Base-by-base conservation (phyloP, 2,888 invertebrate genomes). In the Celastrina argiolus region DNA sequence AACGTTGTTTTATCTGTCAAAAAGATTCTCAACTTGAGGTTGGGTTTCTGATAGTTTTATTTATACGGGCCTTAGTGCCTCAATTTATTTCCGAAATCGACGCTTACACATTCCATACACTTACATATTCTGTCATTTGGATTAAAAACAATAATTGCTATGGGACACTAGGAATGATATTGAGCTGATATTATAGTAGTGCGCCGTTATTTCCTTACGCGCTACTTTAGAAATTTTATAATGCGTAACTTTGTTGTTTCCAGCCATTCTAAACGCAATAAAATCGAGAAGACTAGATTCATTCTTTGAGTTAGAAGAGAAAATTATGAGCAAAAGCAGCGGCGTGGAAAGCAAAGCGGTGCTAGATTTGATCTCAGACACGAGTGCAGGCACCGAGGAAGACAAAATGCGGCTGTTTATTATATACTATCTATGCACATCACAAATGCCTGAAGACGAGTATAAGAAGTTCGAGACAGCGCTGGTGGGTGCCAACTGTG, bases 241-340 rank as follows among this genome's bases (percentile, higher is more conserved):
- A 18, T 63, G 16, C n/a, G n/a, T n/a, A 58, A 66, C 34, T 42
- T 63, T 14, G 31, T 65, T 56, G 68, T 56, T 79, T 84, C 5
- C 79, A 92, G 95, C 95, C 12, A 95, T 97, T 73, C 86, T 97
- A 67, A 96, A 97, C 84, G 93, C 92, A 64, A 97, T 97, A 59
- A 97, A 98, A 91, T 94, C 95, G 0, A 92, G 99, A 65, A 95
- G 99, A 73, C 87, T 99, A 64, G 99, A 99, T 82, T 97, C 97
- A 0, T 97, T 97, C 80, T 99, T 99, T 81, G 99, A 99, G 87
- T 92, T 98, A 69, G 99, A 99, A 91, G 99, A 99, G 82, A 99
- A 99, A 85, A 95, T 99, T 61, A 97, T 99, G 97, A 97, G 96
- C 64, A 96, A 95, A 87, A 94, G 94, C 73, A 94, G 94, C 4